Evolutionary conservation across 2,113 vertebrate species (phyloP).

Genomic region (Campylomormyrus tamandua): DNA sequence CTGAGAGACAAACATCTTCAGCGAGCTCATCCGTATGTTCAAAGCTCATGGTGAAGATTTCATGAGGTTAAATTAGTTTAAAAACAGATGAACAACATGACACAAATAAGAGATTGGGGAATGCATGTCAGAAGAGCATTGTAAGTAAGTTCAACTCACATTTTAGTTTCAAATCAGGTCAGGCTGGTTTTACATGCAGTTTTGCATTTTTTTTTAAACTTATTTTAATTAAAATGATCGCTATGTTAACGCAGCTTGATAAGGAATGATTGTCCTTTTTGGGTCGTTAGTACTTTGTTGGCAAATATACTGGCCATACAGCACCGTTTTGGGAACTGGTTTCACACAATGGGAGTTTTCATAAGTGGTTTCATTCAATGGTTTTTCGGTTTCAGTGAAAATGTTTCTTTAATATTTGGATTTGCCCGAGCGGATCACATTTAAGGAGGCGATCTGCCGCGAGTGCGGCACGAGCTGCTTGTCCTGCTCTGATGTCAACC

Average conservation of each 20-base stretch:
- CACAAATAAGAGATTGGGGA: not conserved
- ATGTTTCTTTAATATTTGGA: not conserved
- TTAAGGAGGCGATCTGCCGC: not conserved
- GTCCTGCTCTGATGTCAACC: not conserved
- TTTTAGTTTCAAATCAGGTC: not conserved
- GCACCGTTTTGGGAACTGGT: slow-evolving; percentile 1
- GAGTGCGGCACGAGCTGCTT: not conserved
- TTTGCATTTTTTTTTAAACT: not conserved
- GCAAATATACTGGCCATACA: not conserved
- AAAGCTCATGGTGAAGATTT: not conserved
- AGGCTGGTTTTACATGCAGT: not conserved
- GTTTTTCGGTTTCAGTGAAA: not conserved
- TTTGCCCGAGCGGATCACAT: not conserved
- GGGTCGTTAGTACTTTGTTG: not conserved
- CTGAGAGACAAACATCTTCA: slow-evolving; percentile 4
- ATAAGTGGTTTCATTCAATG: not conserved
- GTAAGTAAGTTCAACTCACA: not conserved
- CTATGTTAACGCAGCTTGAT: not conserved
- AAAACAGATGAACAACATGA: not conserved
- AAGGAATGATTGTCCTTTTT: not conserved
- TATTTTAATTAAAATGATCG: slow-evolving; percentile 2
- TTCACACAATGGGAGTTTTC: not conserved
- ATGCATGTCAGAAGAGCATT: not conserved
- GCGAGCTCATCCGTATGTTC: not conserved
- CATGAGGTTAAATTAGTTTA: slow-evolving; percentile 1